Percentiles rank a stretch among this genome's conserved stretches.
phyloP scores from a whole-genome alignment of 2,888 invertebrate species.

The Drosophila niveifrons region DNA sequence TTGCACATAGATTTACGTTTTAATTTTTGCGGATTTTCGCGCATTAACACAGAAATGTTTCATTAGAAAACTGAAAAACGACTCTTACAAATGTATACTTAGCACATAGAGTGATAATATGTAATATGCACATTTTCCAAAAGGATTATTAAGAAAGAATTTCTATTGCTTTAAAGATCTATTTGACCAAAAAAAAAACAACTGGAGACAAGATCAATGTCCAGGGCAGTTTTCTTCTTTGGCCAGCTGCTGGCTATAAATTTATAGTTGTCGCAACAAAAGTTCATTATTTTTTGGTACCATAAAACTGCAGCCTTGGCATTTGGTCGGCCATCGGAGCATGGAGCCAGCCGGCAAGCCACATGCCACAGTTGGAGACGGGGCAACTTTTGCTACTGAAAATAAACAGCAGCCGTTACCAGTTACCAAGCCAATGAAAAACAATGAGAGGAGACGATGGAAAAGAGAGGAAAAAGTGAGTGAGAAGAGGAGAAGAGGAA shows the following conservation, averaged over 20 bases:
- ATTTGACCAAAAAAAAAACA: background rate
- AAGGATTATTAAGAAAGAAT: background rate
- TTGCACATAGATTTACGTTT: constrained; percentile 65
- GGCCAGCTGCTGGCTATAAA: constrained; percentile 54
- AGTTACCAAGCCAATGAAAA: constrained; percentile 38
- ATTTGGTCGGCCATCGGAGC: constrained; percentile 25
- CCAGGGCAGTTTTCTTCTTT: background rate
- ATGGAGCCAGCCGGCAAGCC: constrained; percentile 30
- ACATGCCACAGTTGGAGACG: constrained; percentile 25
- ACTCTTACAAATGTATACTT: background rate
- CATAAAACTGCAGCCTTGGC: constrained; percentile 38
- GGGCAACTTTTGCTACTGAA: constrained; percentile 59
- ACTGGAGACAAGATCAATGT: background rate
- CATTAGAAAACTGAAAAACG: background rate
- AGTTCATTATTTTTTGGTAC: constrained; percentile 67
- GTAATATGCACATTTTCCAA: background rate
- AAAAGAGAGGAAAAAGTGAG: too few species aligned
- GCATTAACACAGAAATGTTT: constrained; percentile 59
- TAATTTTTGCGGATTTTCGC: constrained; percentile 72
- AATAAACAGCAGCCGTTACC: constrained; percentile 74
- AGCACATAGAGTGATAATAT: background rate
- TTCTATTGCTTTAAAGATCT: background rate
- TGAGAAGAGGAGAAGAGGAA: background rate
- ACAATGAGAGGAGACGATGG: constrained; percentile 34
- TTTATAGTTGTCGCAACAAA: constrained; percentile 71